Conservation (phyloP, 2,888 invertebrate genomes). For the Cacoxenus indagator region DNA sequence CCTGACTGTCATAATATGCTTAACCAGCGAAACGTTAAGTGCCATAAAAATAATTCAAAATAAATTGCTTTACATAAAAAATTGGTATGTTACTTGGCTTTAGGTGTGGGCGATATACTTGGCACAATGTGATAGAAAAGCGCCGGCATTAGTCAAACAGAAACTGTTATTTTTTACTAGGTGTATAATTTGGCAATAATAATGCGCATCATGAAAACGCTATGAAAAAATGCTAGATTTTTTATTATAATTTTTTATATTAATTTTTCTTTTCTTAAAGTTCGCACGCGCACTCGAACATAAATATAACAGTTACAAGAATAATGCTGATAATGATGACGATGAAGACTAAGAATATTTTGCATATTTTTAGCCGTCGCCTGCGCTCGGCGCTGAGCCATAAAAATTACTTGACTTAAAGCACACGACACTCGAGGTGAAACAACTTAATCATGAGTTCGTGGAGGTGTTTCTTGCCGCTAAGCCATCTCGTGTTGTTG, state of each 20-base stretch:
- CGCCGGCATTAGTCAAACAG: conserved; percentile 43
- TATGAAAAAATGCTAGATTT: conserved; percentile 21
- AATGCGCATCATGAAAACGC: conserved; percentile 69
- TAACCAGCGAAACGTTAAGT: conserved; percentile 64
- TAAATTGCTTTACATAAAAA: conserved; percentile 70
- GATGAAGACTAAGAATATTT: conserved; percentile 55
- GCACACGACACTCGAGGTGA: conserved; percentile 32
- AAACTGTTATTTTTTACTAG: conserved; percentile 46
- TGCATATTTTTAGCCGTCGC: conserved; percentile 52
- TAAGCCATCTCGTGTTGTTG: neutral
- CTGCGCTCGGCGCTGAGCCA: conserved; percentile 48
- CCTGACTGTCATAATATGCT: conserved; percentile 42
- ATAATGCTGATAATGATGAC: conserved; percentile 22
- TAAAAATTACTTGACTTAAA: conserved; percentile 50
- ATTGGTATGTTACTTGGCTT: conserved; percentile 44
- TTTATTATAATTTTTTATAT: neutral
- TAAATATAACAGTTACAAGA: neutral
- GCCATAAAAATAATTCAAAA: conserved; percentile 72
- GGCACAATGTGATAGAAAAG: conserved; percentile 26
- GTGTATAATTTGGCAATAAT: conserved; percentile 71
- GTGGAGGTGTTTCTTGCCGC: neutral
- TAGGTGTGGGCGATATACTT: conserved; percentile 13
- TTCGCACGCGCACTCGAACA: conserved; percentile 1
- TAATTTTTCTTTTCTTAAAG: neutral
- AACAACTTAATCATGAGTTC: conserved; percentile 50